Base-by-base conservation (phyloP, 2,888 invertebrate species). In the Papilio gigon region DNA sequence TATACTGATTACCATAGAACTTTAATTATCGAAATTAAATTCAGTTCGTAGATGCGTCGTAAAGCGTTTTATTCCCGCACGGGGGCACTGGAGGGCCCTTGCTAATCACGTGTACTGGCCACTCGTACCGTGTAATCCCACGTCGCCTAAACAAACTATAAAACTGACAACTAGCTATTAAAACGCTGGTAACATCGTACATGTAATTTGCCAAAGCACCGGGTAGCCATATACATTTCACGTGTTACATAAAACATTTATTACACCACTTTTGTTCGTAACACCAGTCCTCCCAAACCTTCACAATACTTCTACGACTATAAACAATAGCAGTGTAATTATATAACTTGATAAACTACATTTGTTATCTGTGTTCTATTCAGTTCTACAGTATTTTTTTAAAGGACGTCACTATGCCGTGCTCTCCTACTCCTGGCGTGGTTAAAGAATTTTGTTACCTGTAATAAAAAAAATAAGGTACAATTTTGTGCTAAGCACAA, bases 111-210 rank as follows among this genome's bases (percentile, higher is more conserved):
- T 69, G 61, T 69, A 65, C 61, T 61, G 35, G 56, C 56, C 62
- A 61, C 69, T 65, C 65, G 61, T 69, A 61, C 61, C 65, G 35
- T 69, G 65, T 65, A 65, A 69, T 69, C 65, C 69, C 65, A 37
- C 69, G 69, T 58, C 53, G 56, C 65, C 69, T 69, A 69, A 69
- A 69, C 69, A 65, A 69, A 69, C 69, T 65, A 69, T 69, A 69
- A 69, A 69, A 69, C 65, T 69, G 65, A 65, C 69, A 69, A 69
- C 69, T 65, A 65, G 65, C 69, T 69, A 69, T 69, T 69, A 69
- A 65, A 62, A 35, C 69, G 42, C 42, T 56, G 35, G 61, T 61
- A 69, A 69, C 69, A 65, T 65, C 61, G 65, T 65, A 58, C 56
- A 42, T 68, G 68, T 68, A 68, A 68, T 68, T 68, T 69, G 62